Base-by-base conservation (phyloP, 2,113 vertebrate species). In the Emydocephalus ijimae region DNA sequence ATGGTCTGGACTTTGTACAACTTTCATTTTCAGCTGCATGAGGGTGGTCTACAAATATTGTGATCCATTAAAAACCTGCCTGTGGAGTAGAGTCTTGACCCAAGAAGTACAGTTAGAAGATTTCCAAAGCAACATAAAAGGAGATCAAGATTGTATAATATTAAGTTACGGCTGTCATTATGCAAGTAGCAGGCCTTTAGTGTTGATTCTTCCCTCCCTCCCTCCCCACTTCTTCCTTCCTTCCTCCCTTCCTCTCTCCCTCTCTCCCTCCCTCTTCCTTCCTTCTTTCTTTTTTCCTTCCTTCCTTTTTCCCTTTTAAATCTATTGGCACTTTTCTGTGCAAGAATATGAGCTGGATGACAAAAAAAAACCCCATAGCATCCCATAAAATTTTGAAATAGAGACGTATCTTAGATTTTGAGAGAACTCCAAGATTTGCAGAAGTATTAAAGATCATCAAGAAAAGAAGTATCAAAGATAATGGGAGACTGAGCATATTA, bases 271-370 rank as follows among this genome's bases (percentile, higher is more conserved):
- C n/a, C n/a, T n/a, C 8, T 6, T n/a, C 61, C 29, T 6, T 8
- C 56, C 14, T 10, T 14, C 14, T 3, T 23, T 0, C 0, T 11
- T 10, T 24, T 0, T 11, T 3, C 24, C 1, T 24, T 1, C 8
- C 0, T 24, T 7, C 20, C 1, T 23, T 2, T 6, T 26, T 61
- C 24, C 10, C 12, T 64, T 12, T 64, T 12, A 64, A n/a, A n/a
- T 64, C 11, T 69, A n/a, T 69, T 69, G 64, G 29, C 64, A 69
- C 29, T 69, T 69, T 69, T 69, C 5, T 12, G 29, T 5, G 14
- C 14, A 69, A 34, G 29, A 69, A 69, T 34, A 69, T 34, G 64
- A 69, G 26, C 1, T 15, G 29, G 14, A 69, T 5, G 11, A 69
- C 29, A 29, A 64, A 64, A 26, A 45, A 45, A 45, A 0, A 48